Base-by-base conservation (phyloP, 2,113 vertebrate genomes). In the Ctenomys sociabilis region DNA sequence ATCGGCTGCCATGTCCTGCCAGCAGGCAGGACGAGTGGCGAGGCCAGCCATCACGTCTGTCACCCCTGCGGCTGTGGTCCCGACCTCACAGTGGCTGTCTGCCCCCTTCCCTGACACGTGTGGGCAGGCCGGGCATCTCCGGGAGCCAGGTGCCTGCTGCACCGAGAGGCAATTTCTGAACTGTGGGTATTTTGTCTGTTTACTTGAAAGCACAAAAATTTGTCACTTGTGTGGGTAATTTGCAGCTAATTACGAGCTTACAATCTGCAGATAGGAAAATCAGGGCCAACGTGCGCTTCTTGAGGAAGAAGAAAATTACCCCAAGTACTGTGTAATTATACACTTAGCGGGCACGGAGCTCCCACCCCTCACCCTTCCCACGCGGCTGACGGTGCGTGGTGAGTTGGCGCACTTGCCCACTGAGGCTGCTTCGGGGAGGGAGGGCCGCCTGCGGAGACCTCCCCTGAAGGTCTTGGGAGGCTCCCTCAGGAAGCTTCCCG, bases 201-300 rank as follows among this genome's bases (percentile, higher is more conserved):
- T 98, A 98, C 98, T 98, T 98, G 98, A 98, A 98, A 98, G 98
- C 97, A 99, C 96, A 98, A 98, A 97, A 98, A 98, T 98, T 98
- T 98, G 98, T 98, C 98, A 98, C 98, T 98, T 98, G 98, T 98
- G 97, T 98, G 97, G 98, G 97, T 98, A 98, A 98, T 98, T 98
- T 98, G 97, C 97, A 97, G 97, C 97, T 98, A 98, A 98, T 98
- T 98, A 98, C 88, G 95, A 98, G 98, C 97, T 98, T 98, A 98
- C 98, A 98, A 98, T 99, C 98, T 98, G 97, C 97, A 98, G 98
- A 98, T 98, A 98, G 98, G 97, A 98, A 98, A 98, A 98, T 98
- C 98, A 98, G 98, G 98, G 97, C 98, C 98, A 98, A 98, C 97
- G 96, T 98, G 94, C 49, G 63, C 98, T 98, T 98, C 98, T 98